Base-by-base conservation (phyloP, 2,113 vertebrate species). In the Vanacampus margaritifer region DNA sequence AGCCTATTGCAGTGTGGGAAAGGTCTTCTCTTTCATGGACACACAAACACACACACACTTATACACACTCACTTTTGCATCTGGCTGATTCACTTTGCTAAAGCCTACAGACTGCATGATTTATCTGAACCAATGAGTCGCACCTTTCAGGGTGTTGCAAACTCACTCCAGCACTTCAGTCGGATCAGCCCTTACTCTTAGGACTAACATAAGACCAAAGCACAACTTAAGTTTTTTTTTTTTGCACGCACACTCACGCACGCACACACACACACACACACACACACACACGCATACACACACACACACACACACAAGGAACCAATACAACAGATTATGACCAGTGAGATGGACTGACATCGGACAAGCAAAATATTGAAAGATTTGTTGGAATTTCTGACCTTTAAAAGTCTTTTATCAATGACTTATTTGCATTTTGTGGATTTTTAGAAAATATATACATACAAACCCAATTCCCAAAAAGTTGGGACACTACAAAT, bases 21-120 rank as follows among this genome's bases (percentile, higher is more conserved):
- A 91, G 88, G 89, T 90, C 89, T 90, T 85, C 84, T 86, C 83
- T 85, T 89, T 91, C 88, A 89, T 88, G 88, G 90, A 90, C 86
- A 90, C 86, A 91, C 84, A 75, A 64, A 72, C 59, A 80, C 82
- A 79, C 77, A 79, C 74, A 75, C 61, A 54, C 64, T 5, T 26
- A 65, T 21, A 73, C 57, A 75, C 75, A 82, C 77, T 76, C 67
- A 78, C 88, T 85, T 85, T 83, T 86, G 85, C 87, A 90, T 90
- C 87, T 83, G 87, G 85, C 86, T 86, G 86, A 87, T 89, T 88
- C 87, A 85, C 87, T 86, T 88, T 84, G 72, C 87, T 82, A 79
- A 84, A 89, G 84, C 83, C 83, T 77, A 85, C 84, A 84, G 85
- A 89, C 79, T 84, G 78, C 86, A 84, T 86, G 86, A 87, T 91